Base-by-base conservation (phyloP, 1,140 invertebrate species). In the Atta cephalotes region DNA sequence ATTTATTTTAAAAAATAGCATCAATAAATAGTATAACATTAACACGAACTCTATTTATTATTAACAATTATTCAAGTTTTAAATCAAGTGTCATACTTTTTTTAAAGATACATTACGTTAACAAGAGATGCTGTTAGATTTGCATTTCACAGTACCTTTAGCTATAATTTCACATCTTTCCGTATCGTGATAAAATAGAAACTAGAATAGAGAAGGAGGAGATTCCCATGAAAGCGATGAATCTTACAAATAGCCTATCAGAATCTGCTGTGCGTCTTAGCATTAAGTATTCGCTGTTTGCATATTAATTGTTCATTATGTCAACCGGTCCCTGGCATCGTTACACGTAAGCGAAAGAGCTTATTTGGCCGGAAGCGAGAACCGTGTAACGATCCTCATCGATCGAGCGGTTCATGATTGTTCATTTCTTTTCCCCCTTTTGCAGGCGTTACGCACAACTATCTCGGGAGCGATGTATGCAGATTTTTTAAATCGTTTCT, bases 221-320 rank as follows among this genome's bases (percentile, higher is more conserved):
- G 39, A 49, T n/a, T 31, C 12, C 68, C 39, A 14, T 63, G 71
- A 63, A 58, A 60, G 0, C 80, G 53, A 84, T 74, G 68, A 49
- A 74, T 77, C 71, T 28, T 35, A 60, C 78, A 84, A 91, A 86
- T 92, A 92, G 91, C 90, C 90, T 91, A 93, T 94, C 92, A 92
- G 86, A 91, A 92, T 92, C 86, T 90, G 92, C 88, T 89, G 88
- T 82, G 87, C 79, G 92, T 93, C 90, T 95, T 92, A 91, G 92
- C 94, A 94, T 95, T 93, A 94, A 94, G 92, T 95, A 94, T 94
- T 94, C 91, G 93, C 87, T 94, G 93, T 95, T 95, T 95, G 94
- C 94, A 95, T 95, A 94, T 95, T 95, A 94, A 95, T 95, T 94
- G 94, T 94, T 94, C 93, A 94, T 94, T 94, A 94, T 91, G 92